Conservation (phyloP, 2,113 vertebrate genomes). For the Scopus umbretta region DNA sequence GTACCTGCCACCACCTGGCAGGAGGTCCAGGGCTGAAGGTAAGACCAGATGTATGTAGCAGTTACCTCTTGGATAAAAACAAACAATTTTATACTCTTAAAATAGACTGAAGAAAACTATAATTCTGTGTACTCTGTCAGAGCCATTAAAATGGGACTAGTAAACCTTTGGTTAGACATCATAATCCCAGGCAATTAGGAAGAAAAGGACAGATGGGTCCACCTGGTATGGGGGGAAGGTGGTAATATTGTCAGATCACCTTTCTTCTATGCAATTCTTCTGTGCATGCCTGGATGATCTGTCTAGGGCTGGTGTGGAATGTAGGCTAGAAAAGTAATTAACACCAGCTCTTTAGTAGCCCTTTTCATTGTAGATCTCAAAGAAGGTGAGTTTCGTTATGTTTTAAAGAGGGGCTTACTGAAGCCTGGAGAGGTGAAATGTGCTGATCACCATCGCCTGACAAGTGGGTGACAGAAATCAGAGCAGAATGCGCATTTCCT, state of each 20-base stretch:
- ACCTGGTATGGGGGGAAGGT: not conserved
- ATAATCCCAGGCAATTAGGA: not conserved
- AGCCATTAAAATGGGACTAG: not conserved
- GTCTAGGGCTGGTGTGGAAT: not conserved
- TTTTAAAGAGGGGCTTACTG: not conserved
- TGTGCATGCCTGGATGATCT: not conserved
- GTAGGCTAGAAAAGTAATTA: not conserved
- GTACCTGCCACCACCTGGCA: slow-evolving; percentile 54
- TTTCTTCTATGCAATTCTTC: not conserved
- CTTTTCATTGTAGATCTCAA: not conserved
- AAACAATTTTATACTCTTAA: not conserved
- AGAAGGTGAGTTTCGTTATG: not conserved
- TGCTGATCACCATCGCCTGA: not conserved
- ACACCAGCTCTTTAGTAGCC: not conserved
- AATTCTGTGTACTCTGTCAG: not conserved
- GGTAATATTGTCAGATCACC: not conserved
- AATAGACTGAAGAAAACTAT: not conserved
- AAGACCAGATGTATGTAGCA: not conserved
- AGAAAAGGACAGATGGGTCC: not conserved
- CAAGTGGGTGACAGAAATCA: not conserved
- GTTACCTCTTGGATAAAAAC: not conserved
- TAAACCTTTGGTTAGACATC: not conserved
- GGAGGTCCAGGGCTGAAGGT: not conserved
- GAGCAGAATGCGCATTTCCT: not conserved
- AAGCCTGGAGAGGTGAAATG: not conserved